Base-by-base conservation (phyloP, 2,113 vertebrate genomes). In the Lagopus leucura region DNA sequence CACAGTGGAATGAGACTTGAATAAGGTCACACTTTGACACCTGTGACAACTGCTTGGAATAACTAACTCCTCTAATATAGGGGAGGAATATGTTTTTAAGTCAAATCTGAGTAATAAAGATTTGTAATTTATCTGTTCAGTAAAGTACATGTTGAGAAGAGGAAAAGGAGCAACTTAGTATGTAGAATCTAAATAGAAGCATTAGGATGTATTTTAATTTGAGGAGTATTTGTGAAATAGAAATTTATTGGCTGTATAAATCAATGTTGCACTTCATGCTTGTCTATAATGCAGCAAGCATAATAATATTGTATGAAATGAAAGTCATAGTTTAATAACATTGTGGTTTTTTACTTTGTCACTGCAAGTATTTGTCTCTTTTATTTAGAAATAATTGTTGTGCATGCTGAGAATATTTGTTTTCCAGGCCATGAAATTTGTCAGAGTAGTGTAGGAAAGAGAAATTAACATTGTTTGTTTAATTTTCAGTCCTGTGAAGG, bases 401-500 rank as follows among this genome's bases (percentile, higher is more conserved):
- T 80, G 28, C 38, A 45, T 5, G 2, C 22, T 24, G n/a, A 61
- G 38, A 75, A 43, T 6, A 10, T 30, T 11, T 75, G 30, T 25
- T 87, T 90, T 90, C 24, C 27, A 65, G 42, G 20, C 25, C 2
- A 27, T 20, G 40, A 30, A 11, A 74, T n/a, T 40, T 92, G 69
- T 63, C 14, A 15, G 48, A 54, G 6, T 38, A 30, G 13, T 65
- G 55, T 5, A 58, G 32, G 65, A 54, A 67, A 74, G 61, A 78
- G 32, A 94, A 88, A 82, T 71, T 96, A 82, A 92, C 17, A 20
- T 48, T 70, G 8, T 95, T 91, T 95, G 48, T 89, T 97, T 96
- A 70, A 52, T 96, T 98, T 97, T 61, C 93, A 99, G 99, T 94
- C 98, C 99, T 78, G 98, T 99, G 67, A 99, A 99, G 97, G 94